Evolutionary conservation across 2,888 invertebrate genomes (phyloP).

Genomic region (Ochropleura plecta): DNA sequence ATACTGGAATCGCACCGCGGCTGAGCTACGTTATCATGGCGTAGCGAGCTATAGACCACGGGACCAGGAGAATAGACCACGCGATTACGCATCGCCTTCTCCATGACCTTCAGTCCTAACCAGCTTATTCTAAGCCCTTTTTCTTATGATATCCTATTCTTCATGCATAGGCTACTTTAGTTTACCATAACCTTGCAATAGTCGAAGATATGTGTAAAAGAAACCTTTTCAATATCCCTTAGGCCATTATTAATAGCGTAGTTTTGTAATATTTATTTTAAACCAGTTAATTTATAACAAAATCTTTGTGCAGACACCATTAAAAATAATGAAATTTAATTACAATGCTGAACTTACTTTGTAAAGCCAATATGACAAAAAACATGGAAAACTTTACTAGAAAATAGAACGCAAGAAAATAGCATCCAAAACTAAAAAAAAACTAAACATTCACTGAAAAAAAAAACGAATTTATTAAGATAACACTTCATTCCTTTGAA

Average conservation of each 20-base stretch:
- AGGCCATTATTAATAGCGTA: background rate
- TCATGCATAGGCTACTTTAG: background rate
- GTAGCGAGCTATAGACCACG: too few relatives aligned
- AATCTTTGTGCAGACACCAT: background rate
- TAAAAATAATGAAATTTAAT: background rate
- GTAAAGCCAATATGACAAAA: background rate
- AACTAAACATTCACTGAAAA: conserved; percentile 7
- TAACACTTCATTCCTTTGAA: conserved; percentile 9
- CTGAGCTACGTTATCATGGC: too few relatives aligned
- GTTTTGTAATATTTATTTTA: background rate
- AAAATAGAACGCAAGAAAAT: background rate
- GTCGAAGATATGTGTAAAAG: too few relatives aligned
- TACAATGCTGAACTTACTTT: background rate
- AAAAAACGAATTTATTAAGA: background rate
- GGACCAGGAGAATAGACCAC: too few relatives aligned
- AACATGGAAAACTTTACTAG: background rate
- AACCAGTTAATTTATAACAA: background rate
- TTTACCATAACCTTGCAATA: background rate
- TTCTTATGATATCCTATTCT: background rate
- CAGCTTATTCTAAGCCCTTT: background rate
- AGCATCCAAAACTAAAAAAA: background rate
- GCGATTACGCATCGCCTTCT: too few relatives aligned
- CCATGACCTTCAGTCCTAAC: too few relatives aligned
- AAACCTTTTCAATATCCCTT: background rate
- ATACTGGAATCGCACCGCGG: too few relatives aligned